Evolutionary conservation across 1,140 invertebrate species (phyloP), one percentile per base, ranked within the genome.

Genomic region (Triops cancriformis): DNA sequence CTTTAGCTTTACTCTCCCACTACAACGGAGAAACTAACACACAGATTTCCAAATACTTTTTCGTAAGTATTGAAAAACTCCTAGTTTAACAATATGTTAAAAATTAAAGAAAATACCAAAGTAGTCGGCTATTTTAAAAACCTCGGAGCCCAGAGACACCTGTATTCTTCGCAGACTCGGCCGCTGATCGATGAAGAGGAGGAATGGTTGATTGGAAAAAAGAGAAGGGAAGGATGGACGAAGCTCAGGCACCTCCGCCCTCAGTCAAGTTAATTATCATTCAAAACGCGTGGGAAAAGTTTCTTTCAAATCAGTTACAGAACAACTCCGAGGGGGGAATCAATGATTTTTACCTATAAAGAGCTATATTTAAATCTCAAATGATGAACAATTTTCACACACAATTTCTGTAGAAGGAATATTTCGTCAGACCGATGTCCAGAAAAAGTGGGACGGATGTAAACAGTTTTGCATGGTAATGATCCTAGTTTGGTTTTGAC

Each of bases 251-350:
- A 64, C 51, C 51, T 64, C n/a, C 51, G 23, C 51, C 51, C 51
- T 64, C 51, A 18, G 51, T 64, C 51, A 64, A 64, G 51, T 64
- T 64, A 64, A 64, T 64, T 64, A 64, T 64, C 51, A 64, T 64
- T 64, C 51, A 64, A 64, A 64, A 23, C 51, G 51, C 51, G 51
- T 64, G 51, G 51, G 51, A 64, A 64, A 64, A 64, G 18, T 4
- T 4, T 37, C n/a, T 37, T 37, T 37, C 51, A 64, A 64, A 23
- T 18, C 14, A 64, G 6, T 64, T 18, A n/a, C 6, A 64, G 23
- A 64, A 23, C 14, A 64, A 64, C 23, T 6, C 14, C 14, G 18
- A 14, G 14, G 23, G 6, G 23, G 6, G 51, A 64, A 64, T n/a
- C 51, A n/a, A 14, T n/a, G 51, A 9, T 6, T 23, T 64, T 64